Evolutionary conservation across 2,888 invertebrate genomes (phyloP), one percentile per base, ranked within the genome.

Genomic region (Melangyna quadrimaculata): DNA sequence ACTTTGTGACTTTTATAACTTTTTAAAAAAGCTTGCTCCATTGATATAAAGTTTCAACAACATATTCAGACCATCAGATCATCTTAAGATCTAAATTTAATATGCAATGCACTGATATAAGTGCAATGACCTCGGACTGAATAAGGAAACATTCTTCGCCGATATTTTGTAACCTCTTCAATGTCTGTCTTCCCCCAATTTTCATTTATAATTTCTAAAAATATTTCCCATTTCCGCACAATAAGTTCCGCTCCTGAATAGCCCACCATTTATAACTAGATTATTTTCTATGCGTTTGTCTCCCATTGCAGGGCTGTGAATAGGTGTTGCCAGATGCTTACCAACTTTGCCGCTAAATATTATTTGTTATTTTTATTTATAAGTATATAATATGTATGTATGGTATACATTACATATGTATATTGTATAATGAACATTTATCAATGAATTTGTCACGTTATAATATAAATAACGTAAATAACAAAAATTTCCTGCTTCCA

Each of bases 221-320:
- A 86, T 86, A 86, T 67, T 72, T 69, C 27, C 81, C 81, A 77
- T 77, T 86, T 86, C 77, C 86, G 84, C 65, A 75, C 57, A 63
- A 73, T 81, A 69, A 81, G 81, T 81, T 86, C 86, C 77, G 86
- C 63, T 86, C 35, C 32, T 63, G 72, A 86, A 81, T 51, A 59
- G 67, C 59, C 75, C 67, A 72, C 69, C 75, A 80, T 72, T n/a
- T 37, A 57, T 22, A 35, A 19, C n/a, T 17, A 63, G 22, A 73
- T 74, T 74, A 63, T 53, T 81, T 61, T 48, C 24, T 27, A 59
- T 9, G 51, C 29, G 14, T 61, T 22, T 17, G 12, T 29, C 78
- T 24, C 70, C n/a, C 9, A 29, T 14, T 43, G 4, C 14, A 19
- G 1, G 17, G 24, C 6, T 19, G 0, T 3, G 4, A 3, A 29